phyloP scores from a whole-genome alignment of 1,140 invertebrate species.

The Tigriopus japonicus region DNA sequence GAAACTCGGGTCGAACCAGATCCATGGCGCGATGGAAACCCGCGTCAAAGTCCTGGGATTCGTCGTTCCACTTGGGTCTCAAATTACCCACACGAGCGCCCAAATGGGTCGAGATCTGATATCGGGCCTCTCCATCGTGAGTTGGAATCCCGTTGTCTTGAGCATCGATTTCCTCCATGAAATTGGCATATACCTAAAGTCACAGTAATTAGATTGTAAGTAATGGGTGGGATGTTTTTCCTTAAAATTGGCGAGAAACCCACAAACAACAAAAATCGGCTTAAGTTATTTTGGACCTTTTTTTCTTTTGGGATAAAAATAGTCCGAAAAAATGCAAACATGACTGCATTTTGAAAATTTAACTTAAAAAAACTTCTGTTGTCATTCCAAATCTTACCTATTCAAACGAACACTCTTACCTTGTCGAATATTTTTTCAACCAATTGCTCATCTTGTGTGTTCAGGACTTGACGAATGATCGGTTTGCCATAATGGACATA shows the following conservation, averaged over 20 bases:
- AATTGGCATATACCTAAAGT: constrained; percentile 77
- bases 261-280: no score
- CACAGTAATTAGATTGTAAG: no score
- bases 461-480: constrained; percentile 39
- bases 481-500: constrained; percentile 75
- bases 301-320: no score
- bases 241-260: no score
- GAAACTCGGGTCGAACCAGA: constrained; percentile 60
- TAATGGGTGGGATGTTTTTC: no score
- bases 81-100: constrained; percentile 50
- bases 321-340: no score
- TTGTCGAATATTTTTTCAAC: constrained; percentile 47
- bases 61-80: constrained; percentile 72
- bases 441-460: constrained; percentile 27
- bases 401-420: constrained; percentile 16
- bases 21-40: constrained; percentile 45
- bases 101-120: constrained; percentile 56
- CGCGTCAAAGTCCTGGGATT: constrained; percentile 17
- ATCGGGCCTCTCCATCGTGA: constrained; percentile 38
- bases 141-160: constrained; percentile 85
- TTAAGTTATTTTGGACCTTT: no score
- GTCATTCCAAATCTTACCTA: no score
- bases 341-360: no score
- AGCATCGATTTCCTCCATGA: constrained; percentile 85
- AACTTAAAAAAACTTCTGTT: no score